Evolutionary conservation across 2,888 invertebrate genomes (phyloP).

Genomic region (Troides oblongomaculatus): DNA sequence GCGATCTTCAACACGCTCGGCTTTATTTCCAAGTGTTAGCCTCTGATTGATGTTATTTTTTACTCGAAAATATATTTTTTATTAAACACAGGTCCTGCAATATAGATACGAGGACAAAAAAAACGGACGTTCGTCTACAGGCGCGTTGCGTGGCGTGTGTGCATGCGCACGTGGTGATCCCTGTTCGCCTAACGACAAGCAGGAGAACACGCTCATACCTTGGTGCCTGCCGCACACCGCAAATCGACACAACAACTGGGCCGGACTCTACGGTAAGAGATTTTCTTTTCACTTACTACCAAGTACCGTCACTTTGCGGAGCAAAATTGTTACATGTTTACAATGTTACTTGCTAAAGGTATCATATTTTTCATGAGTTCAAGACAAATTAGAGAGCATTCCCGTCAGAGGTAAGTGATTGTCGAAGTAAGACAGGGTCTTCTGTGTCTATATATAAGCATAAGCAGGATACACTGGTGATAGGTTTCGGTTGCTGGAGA

Average conservation of each 20-base stretch:
- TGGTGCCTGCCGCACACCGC: conserved; percentile 94
- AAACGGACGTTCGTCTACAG: conserved; percentile 65
- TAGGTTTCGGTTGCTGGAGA: no score
- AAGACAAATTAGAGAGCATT: no score
- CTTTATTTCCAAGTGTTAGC: not conserved
- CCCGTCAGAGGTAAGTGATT: no score
- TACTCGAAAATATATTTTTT: not conserved
- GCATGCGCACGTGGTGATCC: conserved; percentile 82
- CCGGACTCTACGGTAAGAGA: conserved; percentile 85
- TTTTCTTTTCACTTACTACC: not conserved
- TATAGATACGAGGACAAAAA: conserved; percentile 72
- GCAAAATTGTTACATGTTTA: no score
- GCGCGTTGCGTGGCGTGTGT: conserved; percentile 86
- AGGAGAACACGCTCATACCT: conserved; percentile 91
- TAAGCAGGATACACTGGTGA: no score
- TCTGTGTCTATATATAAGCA: no score
- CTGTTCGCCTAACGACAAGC: conserved; percentile 86
- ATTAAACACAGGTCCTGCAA: conserved; percentile 58
- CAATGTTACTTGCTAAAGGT: no score
- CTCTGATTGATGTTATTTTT: not conserved
- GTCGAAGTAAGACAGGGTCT: no score
- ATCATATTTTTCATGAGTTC: no score
- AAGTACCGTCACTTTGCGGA: no score
- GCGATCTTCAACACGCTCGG: no score
- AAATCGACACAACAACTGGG: conserved; percentile 92